Conservation (phyloP, 2,888 invertebrate genomes). For the Choreutis nemorana region DNA sequence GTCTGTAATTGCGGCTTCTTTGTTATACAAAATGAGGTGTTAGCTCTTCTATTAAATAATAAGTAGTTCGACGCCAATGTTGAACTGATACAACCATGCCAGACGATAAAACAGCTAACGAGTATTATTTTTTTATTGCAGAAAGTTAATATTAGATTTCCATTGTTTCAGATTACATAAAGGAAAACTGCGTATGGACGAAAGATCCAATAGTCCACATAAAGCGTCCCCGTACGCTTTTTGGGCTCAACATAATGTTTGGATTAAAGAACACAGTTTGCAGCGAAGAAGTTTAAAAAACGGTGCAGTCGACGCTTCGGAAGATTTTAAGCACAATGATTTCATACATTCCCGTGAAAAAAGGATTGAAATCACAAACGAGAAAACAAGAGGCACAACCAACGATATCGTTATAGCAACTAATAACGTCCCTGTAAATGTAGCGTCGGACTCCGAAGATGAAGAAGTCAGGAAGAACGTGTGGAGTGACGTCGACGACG, state of each 20-base stretch:
- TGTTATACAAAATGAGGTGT: conserved; percentile 65
- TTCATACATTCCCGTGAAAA: neutral
- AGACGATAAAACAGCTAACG: conserved; percentile 1
- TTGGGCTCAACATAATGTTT: conserved; percentile 41
- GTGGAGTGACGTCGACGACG: conserved; percentile 58
- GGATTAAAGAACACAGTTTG: conserved; percentile 17
- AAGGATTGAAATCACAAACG: neutral
- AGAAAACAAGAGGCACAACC: neutral
- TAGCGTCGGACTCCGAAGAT: conserved; percentile 22
- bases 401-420: conserved; percentile 36
- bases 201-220: conserved; percentile 49
- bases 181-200: conserved; percentile 59
- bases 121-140: neutral
- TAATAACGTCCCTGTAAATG: conserved; percentile 18
- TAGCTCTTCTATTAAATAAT: conserved; percentile 62
- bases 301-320: neutral
- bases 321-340: conserved; percentile 1
- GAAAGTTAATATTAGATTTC: conserved; percentile 11
- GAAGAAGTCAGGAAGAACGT: conserved; percentile 51
- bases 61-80: conserved; percentile 40
- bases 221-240: conserved; percentile 54
- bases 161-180: conserved; percentile 49
- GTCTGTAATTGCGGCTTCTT: conserved; percentile 59
- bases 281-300: neutral
- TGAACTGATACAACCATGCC: conserved; percentile 26